Evolutionary conservation across 1,140 invertebrate species (phyloP).

Genomic region (Lysiphlebus fabarum): DNA sequence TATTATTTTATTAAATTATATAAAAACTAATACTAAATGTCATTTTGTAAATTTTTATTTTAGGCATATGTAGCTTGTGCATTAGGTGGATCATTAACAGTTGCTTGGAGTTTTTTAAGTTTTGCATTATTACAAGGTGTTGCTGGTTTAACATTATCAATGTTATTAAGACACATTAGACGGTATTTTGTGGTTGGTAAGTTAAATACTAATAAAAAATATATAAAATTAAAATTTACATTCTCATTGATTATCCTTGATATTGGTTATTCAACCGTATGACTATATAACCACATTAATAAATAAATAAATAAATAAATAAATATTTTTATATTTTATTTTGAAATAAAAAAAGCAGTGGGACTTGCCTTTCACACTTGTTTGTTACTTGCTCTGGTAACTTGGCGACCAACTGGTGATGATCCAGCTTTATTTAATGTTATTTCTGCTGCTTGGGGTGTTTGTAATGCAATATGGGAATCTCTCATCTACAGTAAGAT

Average conservation of each 20-base stretch:
- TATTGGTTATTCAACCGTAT: background rate
- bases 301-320: background rate
- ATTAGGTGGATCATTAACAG: constrained; percentile 60
- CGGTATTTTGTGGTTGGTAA: constrained; percentile 64
- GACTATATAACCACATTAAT: background rate
- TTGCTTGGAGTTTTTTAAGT: constrained; percentile 64
- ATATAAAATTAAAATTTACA: constrained; percentile 2
- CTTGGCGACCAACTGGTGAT: constrained; percentile 63
- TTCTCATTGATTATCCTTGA: background rate
- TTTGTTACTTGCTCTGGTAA: constrained; percentile 62
- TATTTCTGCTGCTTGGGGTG: constrained; percentile 71
- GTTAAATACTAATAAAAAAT: constrained; percentile 26
- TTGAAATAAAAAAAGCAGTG: constrained; percentile 53
- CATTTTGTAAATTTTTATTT: too few species aligned
- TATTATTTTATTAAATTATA: too few species aligned
- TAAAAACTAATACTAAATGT: too few species aligned
- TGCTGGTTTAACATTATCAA: constrained; percentile 66
- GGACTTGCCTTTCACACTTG: constrained; percentile 68
- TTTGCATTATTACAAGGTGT: constrained; percentile 65
- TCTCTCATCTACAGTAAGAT: constrained; percentile 56
- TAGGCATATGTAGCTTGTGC: constrained; percentile 65
- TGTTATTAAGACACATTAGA: constrained; percentile 64
- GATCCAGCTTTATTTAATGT: constrained; percentile 67
- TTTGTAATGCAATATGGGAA: constrained; percentile 72
- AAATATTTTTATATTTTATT: constrained; percentile 8